Base-by-base conservation (phyloP, 2,888 invertebrate species). In the Caenorhabditis doughertyi region DNA sequence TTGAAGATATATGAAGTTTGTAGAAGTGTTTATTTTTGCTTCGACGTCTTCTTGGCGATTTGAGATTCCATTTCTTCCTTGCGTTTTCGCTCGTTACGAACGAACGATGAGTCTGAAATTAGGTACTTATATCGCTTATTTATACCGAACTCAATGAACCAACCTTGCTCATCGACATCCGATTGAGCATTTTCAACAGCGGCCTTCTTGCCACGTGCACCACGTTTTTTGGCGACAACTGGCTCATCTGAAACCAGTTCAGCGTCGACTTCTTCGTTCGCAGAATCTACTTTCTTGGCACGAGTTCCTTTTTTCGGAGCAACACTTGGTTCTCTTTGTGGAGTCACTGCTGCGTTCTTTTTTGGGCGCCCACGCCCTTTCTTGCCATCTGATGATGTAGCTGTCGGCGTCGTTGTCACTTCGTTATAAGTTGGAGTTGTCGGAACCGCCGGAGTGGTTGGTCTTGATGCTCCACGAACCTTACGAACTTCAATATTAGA, bases 1-100 rank as follows among this genome's bases (percentile, higher is more conserved):
- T 3, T 23, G 21, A 21, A 13, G 60, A 44, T 44, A 7, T n/a
- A 27, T 53, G 16, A 39, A 13, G 25, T 9, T 25, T 5, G n/a
- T n/a, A n/a, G 53, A 55, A 25, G 13, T 27, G 42, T 16, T 49
- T 51, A 51, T 21, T 62, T 72, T 16, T 72, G 44, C 35, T 39
- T 62, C 27, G 21, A n/a, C 0, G 56, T 7, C 25, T 72, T 72
- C n/a, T 60, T 62, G 21, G 29, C 62, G 8, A 53, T 18, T 27
- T 47, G 51, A 7, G 71, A 49, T 16, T 62, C 58, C 4, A 42
- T 18, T 9, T 0, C 60, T 8, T 62, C 72, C 62, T 72, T 72
- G 18, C 72, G 60, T 27, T 72, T 72, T 39, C 72, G 35, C 18
- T 58, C 71, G 3, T 49, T 49, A 25, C 49, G 60, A 39, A 2